These are phyloP conservation scores for Rhaphigaster nebulosa DNA, from an alignment of 2,888 invertebrate species.

Conservation along the genomic window DNA sequence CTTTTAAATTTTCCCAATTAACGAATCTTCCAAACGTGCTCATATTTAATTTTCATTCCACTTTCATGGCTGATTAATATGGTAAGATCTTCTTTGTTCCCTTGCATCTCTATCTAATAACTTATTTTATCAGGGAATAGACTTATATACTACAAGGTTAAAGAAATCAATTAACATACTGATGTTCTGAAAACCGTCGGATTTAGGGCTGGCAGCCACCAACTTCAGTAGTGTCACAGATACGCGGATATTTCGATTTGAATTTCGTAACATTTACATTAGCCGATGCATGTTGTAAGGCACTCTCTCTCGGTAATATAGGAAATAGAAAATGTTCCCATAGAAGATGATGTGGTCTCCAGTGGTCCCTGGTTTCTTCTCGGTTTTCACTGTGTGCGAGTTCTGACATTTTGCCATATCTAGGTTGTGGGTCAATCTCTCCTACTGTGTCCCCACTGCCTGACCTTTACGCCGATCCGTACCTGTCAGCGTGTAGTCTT, in stretches of 20 bases:
- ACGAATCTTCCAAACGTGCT: no score
- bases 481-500: constrained; percentile 9
- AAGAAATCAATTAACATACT: no score
- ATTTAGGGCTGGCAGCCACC: neutral
- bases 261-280: constrained; percentile 40
- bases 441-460: constrained; percentile 40
- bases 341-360: constrained; percentile 42
- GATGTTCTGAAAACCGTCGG: neutral
- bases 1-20: no score
- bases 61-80: no score
- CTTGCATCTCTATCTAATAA: no score
- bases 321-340: constrained; percentile 49
- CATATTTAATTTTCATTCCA: no score
- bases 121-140: no score
- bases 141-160: no score
- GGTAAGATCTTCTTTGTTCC: no score
- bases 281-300: constrained; percentile 37
- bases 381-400: constrained; percentile 44
- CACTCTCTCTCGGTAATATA: constrained; percentile 44
- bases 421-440: constrained; percentile 47
- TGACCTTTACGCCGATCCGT: constrained; percentile 46
- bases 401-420: constrained; percentile 49
- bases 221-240: neutral
- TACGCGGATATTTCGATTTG: constrained; percentile 21
- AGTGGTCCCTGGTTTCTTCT: constrained; percentile 45